phyloP scores from a whole-genome alignment of 1,140 invertebrate genomes.

The Orussus abietinus region DNA sequence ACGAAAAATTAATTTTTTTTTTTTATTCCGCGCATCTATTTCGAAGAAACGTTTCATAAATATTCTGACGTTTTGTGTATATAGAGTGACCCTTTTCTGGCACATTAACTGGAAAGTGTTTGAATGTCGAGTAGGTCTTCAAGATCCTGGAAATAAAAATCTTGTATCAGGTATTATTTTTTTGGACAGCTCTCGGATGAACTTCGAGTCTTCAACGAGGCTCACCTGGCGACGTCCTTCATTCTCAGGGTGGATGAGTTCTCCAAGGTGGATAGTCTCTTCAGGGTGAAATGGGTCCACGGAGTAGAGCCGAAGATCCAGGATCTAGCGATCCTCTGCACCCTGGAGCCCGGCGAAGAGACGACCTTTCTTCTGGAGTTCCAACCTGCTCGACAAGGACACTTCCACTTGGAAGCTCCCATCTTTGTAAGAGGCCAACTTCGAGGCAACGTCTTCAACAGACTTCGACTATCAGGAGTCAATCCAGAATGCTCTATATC shows the following conservation, averaged over 20 bases:
- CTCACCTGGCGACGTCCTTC: constrained; percentile 7
- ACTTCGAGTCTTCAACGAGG: constrained; percentile 20
- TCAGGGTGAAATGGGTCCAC: constrained; percentile 17
- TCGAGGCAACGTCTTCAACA: constrained; percentile 20
- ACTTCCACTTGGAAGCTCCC: constrained; percentile 17
- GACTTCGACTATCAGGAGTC: constrained; percentile 19
- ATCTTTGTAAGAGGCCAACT: constrained; percentile 19
- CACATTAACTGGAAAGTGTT: too few species aligned
- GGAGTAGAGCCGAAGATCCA: constrained; percentile 10
- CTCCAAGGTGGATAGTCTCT: constrained; percentile 10
- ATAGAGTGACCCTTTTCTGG: too few species aligned
- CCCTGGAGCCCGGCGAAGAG: constrained; percentile 4
- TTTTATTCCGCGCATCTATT: too few species aligned
- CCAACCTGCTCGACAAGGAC: constrained; percentile 13
- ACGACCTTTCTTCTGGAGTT: constrained; percentile 20
- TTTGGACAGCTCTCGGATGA: constrained; percentile 13
- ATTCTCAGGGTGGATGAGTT: constrained; percentile 19
- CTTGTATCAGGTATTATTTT: too few species aligned
- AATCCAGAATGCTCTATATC: constrained; percentile 15
- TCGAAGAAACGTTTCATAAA: too few species aligned
- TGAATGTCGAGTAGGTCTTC: too few species aligned
- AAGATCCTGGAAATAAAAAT: too few species aligned
- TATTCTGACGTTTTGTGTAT: too few species aligned
- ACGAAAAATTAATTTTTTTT: too few species aligned
- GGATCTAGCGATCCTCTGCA: constrained; percentile 11